phyloP scores from a whole-genome alignment of 2,113 vertebrate species.

The Myrmecobius fasciatus region DNA sequence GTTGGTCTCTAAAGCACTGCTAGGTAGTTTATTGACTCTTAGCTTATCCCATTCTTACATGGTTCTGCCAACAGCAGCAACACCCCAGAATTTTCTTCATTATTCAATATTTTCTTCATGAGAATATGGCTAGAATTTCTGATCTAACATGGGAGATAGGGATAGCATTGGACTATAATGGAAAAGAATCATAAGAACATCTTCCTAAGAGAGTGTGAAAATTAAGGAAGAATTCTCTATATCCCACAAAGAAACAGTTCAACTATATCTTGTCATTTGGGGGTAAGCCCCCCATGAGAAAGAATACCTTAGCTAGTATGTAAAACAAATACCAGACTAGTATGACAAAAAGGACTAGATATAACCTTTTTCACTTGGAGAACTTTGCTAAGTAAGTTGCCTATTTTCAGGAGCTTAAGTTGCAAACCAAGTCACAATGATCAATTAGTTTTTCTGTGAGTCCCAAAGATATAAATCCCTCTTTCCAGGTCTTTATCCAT shows the following conservation, averaged over 20 bases:
- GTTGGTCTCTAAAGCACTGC: neutral
- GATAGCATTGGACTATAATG: neutral
- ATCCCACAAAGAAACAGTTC: neutral
- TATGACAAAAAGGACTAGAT: neutral
- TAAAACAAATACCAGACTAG: slow-evolving; percentile 36
- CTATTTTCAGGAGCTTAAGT: slow-evolving; percentile 19
- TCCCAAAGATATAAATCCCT: slow-evolving; percentile 31
- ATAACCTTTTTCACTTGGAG: slow-evolving; percentile 14
- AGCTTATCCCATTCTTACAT: slow-evolving; percentile 21
- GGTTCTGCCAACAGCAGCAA: neutral
- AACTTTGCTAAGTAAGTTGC: slow-evolving; percentile 8
- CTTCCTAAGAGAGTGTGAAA: neutral
- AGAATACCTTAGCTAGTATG: neutral
- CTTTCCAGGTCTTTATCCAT: slow-evolving; percentile 20
- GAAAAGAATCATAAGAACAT: neutral
- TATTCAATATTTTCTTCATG: neutral
- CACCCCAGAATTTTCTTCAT: neutral
- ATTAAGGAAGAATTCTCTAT: neutral
- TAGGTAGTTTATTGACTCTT: neutral
- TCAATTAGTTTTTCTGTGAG: neutral
- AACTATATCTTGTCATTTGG: neutral
- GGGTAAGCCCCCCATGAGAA: neutral
- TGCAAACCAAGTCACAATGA: slow-evolving; percentile 21
- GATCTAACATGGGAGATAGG: neutral
- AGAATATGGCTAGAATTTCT: neutral